phyloP scores from a whole-genome alignment of 2,113 vertebrate species.

The Mandrillus leucophaeus region DNA sequence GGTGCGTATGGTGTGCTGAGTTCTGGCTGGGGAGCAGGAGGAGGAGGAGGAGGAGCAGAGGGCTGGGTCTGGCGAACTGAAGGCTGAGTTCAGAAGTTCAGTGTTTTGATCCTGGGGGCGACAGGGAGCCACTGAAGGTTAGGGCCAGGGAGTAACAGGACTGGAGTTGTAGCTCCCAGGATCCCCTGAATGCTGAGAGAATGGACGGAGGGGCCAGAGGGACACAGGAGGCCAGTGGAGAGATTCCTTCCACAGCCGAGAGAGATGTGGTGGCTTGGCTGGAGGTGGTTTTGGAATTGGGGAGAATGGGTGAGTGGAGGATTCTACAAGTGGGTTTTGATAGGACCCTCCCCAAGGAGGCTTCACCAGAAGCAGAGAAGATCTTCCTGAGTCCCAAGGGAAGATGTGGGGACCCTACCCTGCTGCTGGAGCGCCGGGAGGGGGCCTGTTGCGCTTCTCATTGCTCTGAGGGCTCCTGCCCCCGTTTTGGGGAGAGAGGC shows the following conservation, averaged over 20 bases:
- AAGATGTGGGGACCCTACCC: accelerated
- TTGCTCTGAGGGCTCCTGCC: too few relatives aligned
- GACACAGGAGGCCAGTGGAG: accelerated
- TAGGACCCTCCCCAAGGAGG: not conserved
- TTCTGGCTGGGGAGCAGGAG: accelerated
- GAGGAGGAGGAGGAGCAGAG: accelerated
- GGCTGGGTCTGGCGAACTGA: accelerated
- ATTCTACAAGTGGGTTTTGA: accelerated
- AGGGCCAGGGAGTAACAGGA: not conserved
- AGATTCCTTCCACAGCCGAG: not conserved
- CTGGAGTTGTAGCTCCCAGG: accelerated
- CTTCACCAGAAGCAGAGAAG: not conserved
- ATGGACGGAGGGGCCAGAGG: accelerated
- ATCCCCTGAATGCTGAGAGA: not conserved
- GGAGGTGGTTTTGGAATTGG: accelerated
- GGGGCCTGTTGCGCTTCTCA: too few relatives aligned
- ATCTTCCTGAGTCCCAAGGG: not conserved
- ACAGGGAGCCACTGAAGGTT: not conserved
- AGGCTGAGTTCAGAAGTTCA: not conserved
- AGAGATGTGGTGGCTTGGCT: accelerated
- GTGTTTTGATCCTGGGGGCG: not conserved
- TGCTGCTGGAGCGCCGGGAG: not conserved
- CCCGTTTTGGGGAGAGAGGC: too few relatives aligned
- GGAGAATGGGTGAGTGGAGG: not conserved
- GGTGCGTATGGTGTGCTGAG: not conserved